These are phyloP conservation scores for Muntiacus muntjak DNA, from an alignment of 2,113 vertebrate species.

Conservation along the genomic window DNA sequence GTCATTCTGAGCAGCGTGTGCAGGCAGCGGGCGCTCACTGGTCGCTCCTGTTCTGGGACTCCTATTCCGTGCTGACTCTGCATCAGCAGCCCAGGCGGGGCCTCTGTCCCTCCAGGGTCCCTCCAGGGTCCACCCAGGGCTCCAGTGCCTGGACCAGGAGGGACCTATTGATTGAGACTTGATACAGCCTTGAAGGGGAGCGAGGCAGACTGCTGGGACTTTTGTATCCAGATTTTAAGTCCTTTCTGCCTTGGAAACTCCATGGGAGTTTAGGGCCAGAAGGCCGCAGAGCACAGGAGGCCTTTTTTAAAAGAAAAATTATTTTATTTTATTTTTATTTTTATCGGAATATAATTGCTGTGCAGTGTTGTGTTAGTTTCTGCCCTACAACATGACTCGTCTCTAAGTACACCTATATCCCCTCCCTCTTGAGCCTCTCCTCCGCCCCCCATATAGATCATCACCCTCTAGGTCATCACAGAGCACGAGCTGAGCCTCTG, in stretches of 20 bases:
- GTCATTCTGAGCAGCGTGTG: conserved; percentile 8
- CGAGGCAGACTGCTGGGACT: background rate
- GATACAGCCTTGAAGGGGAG: background rate
- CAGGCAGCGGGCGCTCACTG: background rate
- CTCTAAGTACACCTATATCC: background rate
- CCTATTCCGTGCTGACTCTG: background rate
- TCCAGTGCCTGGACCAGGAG: background rate
- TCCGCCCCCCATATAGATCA: background rate
- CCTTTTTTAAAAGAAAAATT: background rate
- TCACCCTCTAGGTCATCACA: background rate
- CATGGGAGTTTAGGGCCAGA: background rate
- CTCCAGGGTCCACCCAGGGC: background rate
- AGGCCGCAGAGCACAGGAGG: background rate
- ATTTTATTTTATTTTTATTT: background rate
- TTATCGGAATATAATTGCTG: background rate
- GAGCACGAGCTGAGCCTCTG: background rate
- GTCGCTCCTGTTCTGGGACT: background rate
- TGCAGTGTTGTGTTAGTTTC: background rate
- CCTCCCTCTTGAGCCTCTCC: background rate
- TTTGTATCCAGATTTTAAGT: background rate
- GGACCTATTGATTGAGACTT: background rate
- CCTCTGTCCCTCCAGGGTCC: background rate
- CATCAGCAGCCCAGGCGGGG: background rate
- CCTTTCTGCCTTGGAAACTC: background rate
- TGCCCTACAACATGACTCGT: background rate